Evolutionary conservation across 2,113 vertebrate species (phyloP), one percentile per base, ranked within the genome.

Genomic region (Brevimyrus niger): DNA sequence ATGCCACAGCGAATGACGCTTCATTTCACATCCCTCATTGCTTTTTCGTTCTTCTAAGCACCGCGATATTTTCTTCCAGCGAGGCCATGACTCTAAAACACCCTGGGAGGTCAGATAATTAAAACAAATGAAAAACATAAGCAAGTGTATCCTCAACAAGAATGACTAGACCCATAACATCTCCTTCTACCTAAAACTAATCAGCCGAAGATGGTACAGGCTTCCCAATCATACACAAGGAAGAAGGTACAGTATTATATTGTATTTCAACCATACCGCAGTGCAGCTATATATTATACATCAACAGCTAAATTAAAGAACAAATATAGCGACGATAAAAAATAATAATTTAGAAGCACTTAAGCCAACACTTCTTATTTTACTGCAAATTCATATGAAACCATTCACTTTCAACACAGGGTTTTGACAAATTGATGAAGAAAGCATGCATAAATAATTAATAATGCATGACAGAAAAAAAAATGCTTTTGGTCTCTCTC

Each of bases 381-480:
- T 80, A 42, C 73, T 19, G 35, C 11, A 80, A 80, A 80, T 80
- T 19, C 73, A 80, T 42, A 80, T 35, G 31, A 80, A 80, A 42
- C 73, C 31, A 80, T 80, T 80, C 73, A 17, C 73, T 17, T 80
- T 80, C 73, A 42, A 42, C 61, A 42, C 31, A 80, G 35, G 31
- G 5, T 42, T 42, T 42, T 80, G 31, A 80, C 73, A 80, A 80
- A 80, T 69, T 69, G 61, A 31, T 3, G 15, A 80, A 80, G 35
- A 80, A 80, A 80, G 73, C 31, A 80, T 80, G 35, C 73, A 42
- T 80, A 80, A 80, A 80, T 80, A 80, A 80, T 80, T 80, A 38
- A 80, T 80, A 80, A 80, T 80, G 73, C 31, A 42, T 80, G 35
- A 38, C 35, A 80, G 73, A 80, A 80, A 76, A 69, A 61, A 76